Base-by-base conservation (phyloP, 2,797 vertebrate species). In the Falco peregrinus region DNA sequence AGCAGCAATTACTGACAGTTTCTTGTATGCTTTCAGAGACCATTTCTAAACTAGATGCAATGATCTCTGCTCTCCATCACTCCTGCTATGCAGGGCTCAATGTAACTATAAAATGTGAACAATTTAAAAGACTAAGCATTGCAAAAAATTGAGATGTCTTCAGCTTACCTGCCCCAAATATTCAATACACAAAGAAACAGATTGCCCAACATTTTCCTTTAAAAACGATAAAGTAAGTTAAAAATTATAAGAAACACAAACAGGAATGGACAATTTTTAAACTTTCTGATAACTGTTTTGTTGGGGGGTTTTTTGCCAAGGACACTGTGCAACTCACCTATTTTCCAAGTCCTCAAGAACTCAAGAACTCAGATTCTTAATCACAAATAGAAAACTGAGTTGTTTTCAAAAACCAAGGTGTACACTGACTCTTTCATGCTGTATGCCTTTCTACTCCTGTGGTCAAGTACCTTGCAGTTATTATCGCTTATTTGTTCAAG, bases 401-500 rank as follows among this genome's bases (percentile, higher is more conserved):
- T 97, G 71, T 95, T 97, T 98, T 94, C 96, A 97, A 95, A 96
- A 97, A 95, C 96, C 95, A 92, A 98, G 96, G 97, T 97, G 97
- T 98, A 98, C 98, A 98, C 97, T 97, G 97, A 97, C 97, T 97
- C 98, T 98, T 98, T 98, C 98, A 98, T 98, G 98, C 97, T 98
- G 97, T 96, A 97, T 96, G 98, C 98, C 98, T 98, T 98, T 98
- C 98, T 98, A 97, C 98, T 98, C 98, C 98, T 99, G 98, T 99
- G 98, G 99, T 98, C 98, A 99, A 98, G 98, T 98, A 98, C 98
- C 98, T 99, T 98, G 98, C 98, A 98, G 98, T 99, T 99, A 99
- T 99, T 98, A 98, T 98, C 97, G 73, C 98, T 98, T 99, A 99
- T 99, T 99, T 99, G 98, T 99, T 99, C 99, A 99, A 99, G 99